Evolutionary conservation across 2,797 vertebrate genomes (phyloP).

Genomic region (Brachyalestes nurse): DNA sequence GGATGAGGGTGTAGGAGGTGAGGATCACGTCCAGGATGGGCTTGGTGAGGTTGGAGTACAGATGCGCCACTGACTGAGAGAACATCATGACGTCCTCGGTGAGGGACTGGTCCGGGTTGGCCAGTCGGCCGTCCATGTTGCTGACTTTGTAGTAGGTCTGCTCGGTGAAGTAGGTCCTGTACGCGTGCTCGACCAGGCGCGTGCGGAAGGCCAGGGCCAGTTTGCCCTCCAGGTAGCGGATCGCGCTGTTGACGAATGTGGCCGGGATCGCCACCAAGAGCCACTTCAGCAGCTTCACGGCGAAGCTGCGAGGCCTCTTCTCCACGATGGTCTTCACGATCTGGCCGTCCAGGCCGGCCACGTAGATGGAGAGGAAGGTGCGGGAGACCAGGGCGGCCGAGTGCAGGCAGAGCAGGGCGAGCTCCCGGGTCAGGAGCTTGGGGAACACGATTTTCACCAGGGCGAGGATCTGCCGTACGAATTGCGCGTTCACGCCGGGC

Average conservation of each 20-base stretch:
- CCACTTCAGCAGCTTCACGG: constrained; percentile 91
- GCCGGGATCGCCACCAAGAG: constrained; percentile 96
- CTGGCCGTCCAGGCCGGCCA: constrained; percentile 93
- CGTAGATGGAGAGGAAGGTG: constrained; percentile 97
- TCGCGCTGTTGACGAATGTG: constrained; percentile 97
- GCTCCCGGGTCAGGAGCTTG: constrained; percentile 84
- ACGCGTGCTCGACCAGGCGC: constrained; percentile 91
- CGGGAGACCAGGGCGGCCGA: constrained; percentile 90
- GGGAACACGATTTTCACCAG: constrained; percentile 92
- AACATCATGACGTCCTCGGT: constrained; percentile 98
- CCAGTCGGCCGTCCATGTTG: constrained; percentile 94
- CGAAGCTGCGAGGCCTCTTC: constrained; percentile 88
- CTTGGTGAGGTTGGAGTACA: constrained; percentile 98
- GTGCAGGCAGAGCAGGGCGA: constrained; percentile 90
- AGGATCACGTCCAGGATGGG: constrained; percentile 94
- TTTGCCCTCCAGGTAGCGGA: constrained; percentile 95
- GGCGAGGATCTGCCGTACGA: constrained; percentile 88
- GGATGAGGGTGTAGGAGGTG: constrained; percentile 95
- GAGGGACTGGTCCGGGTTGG: constrained; percentile 96
- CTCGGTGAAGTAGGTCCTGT: constrained; percentile 91
- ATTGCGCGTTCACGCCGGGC: constrained; percentile 86
- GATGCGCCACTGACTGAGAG: constrained; percentile 93
- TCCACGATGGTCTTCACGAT: constrained; percentile 98
- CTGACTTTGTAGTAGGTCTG: constrained; percentile 96
- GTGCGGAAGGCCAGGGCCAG: constrained; percentile 95